Conservation (phyloP, 1,140 invertebrate genomes). For the Drosophila nigrodunni region DNA sequence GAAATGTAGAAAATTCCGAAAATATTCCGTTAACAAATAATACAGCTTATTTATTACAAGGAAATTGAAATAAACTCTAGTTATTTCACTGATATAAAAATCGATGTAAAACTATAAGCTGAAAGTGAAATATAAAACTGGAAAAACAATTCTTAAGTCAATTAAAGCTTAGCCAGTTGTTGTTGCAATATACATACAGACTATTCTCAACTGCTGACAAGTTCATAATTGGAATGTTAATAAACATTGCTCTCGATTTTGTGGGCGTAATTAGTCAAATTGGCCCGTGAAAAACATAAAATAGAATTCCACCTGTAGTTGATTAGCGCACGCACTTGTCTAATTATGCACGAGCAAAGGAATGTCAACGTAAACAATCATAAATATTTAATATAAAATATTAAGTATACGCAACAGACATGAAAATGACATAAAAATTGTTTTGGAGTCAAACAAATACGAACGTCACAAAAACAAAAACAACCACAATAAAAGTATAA, state of each 20-base stretch:
- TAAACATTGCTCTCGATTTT: not conserved
- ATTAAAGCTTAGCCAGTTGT: too few species aligned
- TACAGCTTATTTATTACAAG: not conserved
- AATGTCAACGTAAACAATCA: slow-evolving; percentile 26
- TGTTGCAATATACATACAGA: too few species aligned
- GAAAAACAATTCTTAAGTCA: too few species aligned
- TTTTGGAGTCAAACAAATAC: slow-evolving; percentile 1
- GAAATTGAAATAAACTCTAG: slow-evolving; percentile 5
- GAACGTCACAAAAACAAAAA: slow-evolving; percentile 12
- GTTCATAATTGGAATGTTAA: not conserved
- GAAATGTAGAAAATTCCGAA: not conserved
- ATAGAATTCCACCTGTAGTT: slow-evolving; percentile 1
- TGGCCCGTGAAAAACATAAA: slow-evolving; percentile 31
- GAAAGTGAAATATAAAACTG: too few species aligned
- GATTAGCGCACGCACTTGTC: slow-evolving; percentile 37
- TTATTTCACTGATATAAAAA: too few species aligned
- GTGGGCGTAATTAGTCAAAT: slow-evolving; percentile 30
- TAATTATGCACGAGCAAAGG: slow-evolving; percentile 31
- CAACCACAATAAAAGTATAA: slow-evolving; percentile 18
- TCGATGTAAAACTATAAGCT: too few species aligned
- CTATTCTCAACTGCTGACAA: not conserved
- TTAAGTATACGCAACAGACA: slow-evolving; percentile 28
- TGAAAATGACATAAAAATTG: slow-evolving; percentile 21
- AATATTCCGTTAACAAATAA: slow-evolving; percentile 6
- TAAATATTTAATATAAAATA: slow-evolving; percentile 33